Evolutionary conservation across 2,888 invertebrate species (phyloP), one percentile per base, ranked within the genome.

Genomic region (Ceratothoa steindachneri): DNA sequence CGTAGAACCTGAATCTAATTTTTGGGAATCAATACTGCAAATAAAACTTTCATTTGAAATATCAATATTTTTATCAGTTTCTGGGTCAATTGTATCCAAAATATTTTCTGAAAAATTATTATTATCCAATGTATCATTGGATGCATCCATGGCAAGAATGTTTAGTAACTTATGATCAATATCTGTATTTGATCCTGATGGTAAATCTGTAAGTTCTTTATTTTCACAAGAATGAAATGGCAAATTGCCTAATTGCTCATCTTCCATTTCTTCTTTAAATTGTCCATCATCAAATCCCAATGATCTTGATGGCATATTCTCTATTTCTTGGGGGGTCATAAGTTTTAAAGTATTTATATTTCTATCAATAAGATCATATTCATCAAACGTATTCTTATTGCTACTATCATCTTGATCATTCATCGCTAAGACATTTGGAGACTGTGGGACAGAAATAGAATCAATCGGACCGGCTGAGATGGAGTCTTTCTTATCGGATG

Each of bases 101-200:
- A 70, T 29, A 60, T 70, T 64, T 30, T 70, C 64, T 19, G 52
- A 70, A 22, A 64, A 60, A 30, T 30, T 30, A 30, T 66, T 22
- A 15, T 71, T 75, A 67, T 78, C 77, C 24, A 68, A 27, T 9
- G 75, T 70, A n/a, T 70, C 74, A 68, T 77, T 74, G 24, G 75
- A 75, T 1, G 77, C 77, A 71, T 78, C 75, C 73, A 75, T 72
- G 27, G 77, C 77, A 41, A 78, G 69, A 27, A 78, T 78, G 30
- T 71, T 75, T 1, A 73, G 75, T n/a, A 78, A 68, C 60, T 75
- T 78, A 30, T 73, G 73, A 31, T 78, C 77, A 22, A 75, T 70
- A 19, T 78, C 77, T 71, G 55, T 78, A 29, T 73, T 76, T 4
- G 75, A 74, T 64, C 74, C 73, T 9, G 71, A 67, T 12, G 74